Base-by-base conservation (phyloP, 2,888 invertebrate species). In the Tipula confusa region DNA sequence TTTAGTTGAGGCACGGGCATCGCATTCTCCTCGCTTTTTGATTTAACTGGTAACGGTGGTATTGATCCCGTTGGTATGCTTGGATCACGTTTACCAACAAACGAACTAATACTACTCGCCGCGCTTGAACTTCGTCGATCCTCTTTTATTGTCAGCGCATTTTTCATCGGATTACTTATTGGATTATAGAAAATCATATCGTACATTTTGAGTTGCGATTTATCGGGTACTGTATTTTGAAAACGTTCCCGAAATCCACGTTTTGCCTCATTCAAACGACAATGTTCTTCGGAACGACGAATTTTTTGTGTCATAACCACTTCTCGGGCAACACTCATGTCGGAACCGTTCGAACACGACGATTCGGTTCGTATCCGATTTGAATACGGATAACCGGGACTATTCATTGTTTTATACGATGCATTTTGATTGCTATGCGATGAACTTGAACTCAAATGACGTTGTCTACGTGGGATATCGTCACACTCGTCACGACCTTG, bases 151-250 rank as follows among this genome's bases (percentile, higher is more conserved):
- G 89, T 82, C 18, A 83, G 36, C 36, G 85, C 85, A 84, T 85
- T 88, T 91, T 92, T 91, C 91, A 96, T 95, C 2, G 95, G 95
- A 89, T 95, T 95, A 11, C 92, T 91, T 0, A 91, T 88, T 3
- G 97, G 97, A 90, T 98, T 98, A 90, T 96, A 97, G 90, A 95
- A 96, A 87, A 98, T 96, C 83, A 97, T 92, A 89, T 98, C 97
- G 86, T 95, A 94, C 97, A 98, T 97, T 81, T 95, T 97, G 85
- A 98, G 92, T 85, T 91, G 91, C 0, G 92, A 91, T 84, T 94
- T 93, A 85, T 94, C 93, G 0, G 93, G 92, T 84, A 88, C 87
- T 84, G 89, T 90, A 79, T 90, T 88, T 83, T 90, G 90, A 86
- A 91, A 91, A 85, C 91, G 91, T 31, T 89, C 86, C 6, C 89